These are phyloP conservation scores for Pachypsylla venusta DNA, from an alignment of 1,140 invertebrate species.

Conservation along the genomic window DNA sequence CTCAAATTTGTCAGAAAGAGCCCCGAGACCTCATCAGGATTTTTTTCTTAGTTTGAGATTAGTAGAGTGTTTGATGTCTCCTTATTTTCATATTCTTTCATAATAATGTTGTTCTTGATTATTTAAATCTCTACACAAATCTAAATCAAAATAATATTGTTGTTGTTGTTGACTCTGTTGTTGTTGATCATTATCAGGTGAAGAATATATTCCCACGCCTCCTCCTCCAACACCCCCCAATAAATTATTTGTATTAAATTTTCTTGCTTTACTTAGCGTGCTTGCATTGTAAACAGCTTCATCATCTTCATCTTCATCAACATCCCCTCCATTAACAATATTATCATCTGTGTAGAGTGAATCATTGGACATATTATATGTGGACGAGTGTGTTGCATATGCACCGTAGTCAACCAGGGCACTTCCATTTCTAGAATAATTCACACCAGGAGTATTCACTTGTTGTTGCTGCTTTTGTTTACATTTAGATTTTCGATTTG, in stretches of 20 bases:
- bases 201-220: background rate
- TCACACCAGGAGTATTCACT: too few relatives aligned
- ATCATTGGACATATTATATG: too few relatives aligned
- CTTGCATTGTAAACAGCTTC: background rate
- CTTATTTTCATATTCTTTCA: constrained; percentile 2
- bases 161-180: background rate
- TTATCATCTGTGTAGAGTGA: background rate
- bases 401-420: too few relatives aligned
- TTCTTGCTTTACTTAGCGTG: constrained; percentile 7
- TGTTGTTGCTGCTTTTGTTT: too few relatives aligned
- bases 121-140: background rate
- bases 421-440: too few relatives aligned
- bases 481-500: constrained; percentile 7
- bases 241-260: constrained; percentile 13
- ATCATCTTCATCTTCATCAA: background rate
- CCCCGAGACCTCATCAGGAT: too few relatives aligned
- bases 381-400: too few relatives aligned
- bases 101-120: constrained; percentile 8
- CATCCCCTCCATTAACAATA: background rate
- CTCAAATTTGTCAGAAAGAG: too few relatives aligned
- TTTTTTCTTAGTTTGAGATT: too few relatives aligned
- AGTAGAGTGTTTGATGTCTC: too few relatives aligned
- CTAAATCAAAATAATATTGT: background rate
- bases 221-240: too few relatives aligned
- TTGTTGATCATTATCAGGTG: background rate